These are phyloP conservation scores for Temnopleurus reevesii DNA, from an alignment of 53 echinoderm and acorn worm species.

Conservation along the genomic window DNA sequence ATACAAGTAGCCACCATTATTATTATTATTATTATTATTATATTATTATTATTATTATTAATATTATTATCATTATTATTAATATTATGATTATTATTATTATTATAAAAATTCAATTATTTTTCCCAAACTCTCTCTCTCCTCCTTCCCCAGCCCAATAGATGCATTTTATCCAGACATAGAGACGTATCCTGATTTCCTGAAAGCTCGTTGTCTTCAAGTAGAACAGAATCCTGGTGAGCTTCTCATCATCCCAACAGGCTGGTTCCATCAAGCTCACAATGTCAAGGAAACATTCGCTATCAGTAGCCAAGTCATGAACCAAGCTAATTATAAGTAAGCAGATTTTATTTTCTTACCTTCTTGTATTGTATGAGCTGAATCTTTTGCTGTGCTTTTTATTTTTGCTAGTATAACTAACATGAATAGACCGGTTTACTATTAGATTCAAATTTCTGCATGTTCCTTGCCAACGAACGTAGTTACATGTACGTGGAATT, in stretches of 20 bases:
- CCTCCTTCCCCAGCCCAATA: constrained; percentile 54
- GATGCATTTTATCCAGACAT: constrained; percentile 77
- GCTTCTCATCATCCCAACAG: constrained; percentile 82
- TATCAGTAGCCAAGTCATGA: constrained; percentile 89
- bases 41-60: too few species aligned
- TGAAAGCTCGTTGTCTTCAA: constrained; percentile 66
- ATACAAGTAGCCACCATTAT: too few species aligned
- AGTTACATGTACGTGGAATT: too few species aligned
- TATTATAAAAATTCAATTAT: not conserved
- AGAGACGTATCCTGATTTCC: constrained; percentile 67
- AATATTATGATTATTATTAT: too few species aligned
- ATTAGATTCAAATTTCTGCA: too few species aligned
- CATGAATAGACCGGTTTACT: too few species aligned
- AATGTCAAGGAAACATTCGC: constrained; percentile 81
- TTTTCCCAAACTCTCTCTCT: too few species aligned
- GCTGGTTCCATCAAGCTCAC: constrained; percentile 91
- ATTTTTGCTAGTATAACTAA: too few species aligned
- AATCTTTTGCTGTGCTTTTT: too few species aligned
- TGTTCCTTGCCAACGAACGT: too few species aligned
- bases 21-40: too few species aligned
- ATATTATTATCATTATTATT: not conserved
- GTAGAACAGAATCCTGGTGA: constrained; percentile 83
- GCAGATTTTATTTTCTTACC: constrained; percentile 43
- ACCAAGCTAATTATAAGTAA: constrained; percentile 78
- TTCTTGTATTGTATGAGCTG: too few species aligned